Conservation (phyloP, 2,797 vertebrate genomes). For the Dipus sagitta region DNA sequence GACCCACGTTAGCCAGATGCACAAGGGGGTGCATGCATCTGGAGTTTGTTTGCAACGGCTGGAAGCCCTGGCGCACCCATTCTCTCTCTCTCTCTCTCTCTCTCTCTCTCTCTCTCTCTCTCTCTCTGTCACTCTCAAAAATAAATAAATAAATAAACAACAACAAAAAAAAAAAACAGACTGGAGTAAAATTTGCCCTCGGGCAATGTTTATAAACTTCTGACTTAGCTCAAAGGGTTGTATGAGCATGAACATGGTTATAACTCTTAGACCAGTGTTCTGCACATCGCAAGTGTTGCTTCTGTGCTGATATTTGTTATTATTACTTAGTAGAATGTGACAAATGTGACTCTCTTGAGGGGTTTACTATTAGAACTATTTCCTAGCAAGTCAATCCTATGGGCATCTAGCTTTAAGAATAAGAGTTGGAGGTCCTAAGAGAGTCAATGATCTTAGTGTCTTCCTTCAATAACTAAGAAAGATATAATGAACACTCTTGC, state of each 20-base stretch:
- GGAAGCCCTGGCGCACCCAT: too few species aligned
- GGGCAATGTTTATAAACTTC: neutral
- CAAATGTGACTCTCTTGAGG: neutral
- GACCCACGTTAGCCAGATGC: too few species aligned
- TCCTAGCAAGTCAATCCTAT: conserved; percentile 59
- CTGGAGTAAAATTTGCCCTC: neutral
- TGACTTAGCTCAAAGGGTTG: neutral
- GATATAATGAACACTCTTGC: conserved; percentile 76
- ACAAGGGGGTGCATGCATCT: too few species aligned
- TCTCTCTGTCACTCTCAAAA: too few species aligned
- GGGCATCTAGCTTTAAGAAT: conserved; percentile 70
- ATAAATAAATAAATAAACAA: too few species aligned
- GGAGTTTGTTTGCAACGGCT: too few species aligned
- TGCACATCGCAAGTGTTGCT: neutral
- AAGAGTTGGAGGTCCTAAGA: conserved; percentile 64
- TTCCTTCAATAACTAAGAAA: conserved; percentile 75
- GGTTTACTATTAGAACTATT: neutral
- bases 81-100: too few species aligned
- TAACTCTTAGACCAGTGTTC: neutral
- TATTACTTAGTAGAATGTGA: neutral
- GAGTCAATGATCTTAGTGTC: conserved; percentile 64
- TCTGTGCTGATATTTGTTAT: neutral
- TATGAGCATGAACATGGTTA: neutral
- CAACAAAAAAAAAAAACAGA: neutral
- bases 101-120: too few species aligned